These are phyloP conservation scores for Druon quercuslanigerum DNA, from an alignment of 1,140 invertebrate species.

Conservation along the genomic window DNA sequence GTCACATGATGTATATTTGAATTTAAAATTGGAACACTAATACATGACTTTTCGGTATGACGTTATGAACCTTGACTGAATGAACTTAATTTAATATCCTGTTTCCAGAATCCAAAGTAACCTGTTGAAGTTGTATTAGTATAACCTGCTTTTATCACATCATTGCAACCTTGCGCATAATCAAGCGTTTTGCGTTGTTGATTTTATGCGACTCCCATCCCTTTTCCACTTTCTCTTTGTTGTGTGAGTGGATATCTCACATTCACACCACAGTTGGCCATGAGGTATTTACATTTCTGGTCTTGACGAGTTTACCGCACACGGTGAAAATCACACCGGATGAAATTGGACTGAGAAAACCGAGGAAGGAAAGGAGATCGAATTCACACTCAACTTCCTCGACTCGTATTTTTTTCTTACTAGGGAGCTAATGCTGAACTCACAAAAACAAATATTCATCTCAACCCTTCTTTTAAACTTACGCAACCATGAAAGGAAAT, in stretches of 20 bases:
- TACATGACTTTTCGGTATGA: no score
- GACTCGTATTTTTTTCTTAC: neutral
- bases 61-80: no score
- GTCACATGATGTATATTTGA: no score
- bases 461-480: no score
- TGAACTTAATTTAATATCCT: no score
- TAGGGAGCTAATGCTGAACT: neutral
- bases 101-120: no score
- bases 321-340: conserved; percentile 28
- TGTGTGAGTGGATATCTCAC: conserved; percentile 2
- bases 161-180: conserved; percentile 16
- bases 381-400: conserved; percentile 11
- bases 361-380: conserved; percentile 25
- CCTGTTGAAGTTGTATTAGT: no score
- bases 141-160: conserved; percentile 24
- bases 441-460: neutral
- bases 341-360: conserved; percentile 28
- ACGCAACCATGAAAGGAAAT: no score
- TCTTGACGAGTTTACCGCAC: neutral
- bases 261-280: neutral
- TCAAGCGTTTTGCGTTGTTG: conserved; percentile 1
- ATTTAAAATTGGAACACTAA: no score
- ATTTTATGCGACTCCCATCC: conserved; percentile 1
- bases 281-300: no score
- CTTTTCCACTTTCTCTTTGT: conserved; percentile 16